These are phyloP conservation scores for Muscidifurax raptorellus DNA, from an alignment of 1,140 invertebrate genomes.

Conservation along the genomic window DNA sequence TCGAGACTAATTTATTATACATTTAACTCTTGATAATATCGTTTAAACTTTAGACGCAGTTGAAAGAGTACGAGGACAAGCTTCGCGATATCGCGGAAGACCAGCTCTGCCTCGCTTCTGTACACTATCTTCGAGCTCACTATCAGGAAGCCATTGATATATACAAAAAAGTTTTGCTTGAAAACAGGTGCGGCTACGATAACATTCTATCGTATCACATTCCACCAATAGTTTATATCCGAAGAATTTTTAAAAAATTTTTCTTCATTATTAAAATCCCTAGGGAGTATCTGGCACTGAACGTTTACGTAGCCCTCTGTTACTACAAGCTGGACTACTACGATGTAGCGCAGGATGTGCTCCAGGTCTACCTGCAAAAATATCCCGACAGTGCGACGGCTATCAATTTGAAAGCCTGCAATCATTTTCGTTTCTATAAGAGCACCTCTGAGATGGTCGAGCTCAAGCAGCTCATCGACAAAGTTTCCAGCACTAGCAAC, in stretches of 20 bases:
- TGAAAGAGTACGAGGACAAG: slow-evolving; percentile 67
- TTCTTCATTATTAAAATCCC: not conserved
- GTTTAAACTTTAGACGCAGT: not conserved
- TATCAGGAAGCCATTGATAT: slow-evolving; percentile 99
- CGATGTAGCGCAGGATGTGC: slow-evolving; percentile 94
- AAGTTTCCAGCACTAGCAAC: slow-evolving; percentile 82
- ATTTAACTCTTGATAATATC: not conserved
- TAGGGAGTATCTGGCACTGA: slow-evolving; percentile 94
- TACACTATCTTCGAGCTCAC: slow-evolving; percentile 96
- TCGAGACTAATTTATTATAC: no score
- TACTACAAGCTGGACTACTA: slow-evolving; percentile 98
- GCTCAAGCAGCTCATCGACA: slow-evolving; percentile 86
- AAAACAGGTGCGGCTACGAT: slow-evolving; percentile 83
- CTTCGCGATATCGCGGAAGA: slow-evolving; percentile 94
- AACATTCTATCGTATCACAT: not conserved
- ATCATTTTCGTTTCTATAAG: slow-evolving; percentile 93
- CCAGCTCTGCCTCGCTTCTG: slow-evolving; percentile 95
- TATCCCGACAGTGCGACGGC: slow-evolving; percentile 96
- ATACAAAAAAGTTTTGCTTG: slow-evolving; percentile 95
- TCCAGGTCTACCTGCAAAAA: slow-evolving; percentile 94
- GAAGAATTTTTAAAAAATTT: no score
- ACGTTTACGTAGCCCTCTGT: slow-evolving; percentile 97
- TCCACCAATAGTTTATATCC: no score
- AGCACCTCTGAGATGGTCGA: slow-evolving; percentile 94
- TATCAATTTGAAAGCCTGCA: slow-evolving; percentile 95